Conservation (phyloP, 2,797 vertebrate genomes). For the Amniataba percoides region DNA sequence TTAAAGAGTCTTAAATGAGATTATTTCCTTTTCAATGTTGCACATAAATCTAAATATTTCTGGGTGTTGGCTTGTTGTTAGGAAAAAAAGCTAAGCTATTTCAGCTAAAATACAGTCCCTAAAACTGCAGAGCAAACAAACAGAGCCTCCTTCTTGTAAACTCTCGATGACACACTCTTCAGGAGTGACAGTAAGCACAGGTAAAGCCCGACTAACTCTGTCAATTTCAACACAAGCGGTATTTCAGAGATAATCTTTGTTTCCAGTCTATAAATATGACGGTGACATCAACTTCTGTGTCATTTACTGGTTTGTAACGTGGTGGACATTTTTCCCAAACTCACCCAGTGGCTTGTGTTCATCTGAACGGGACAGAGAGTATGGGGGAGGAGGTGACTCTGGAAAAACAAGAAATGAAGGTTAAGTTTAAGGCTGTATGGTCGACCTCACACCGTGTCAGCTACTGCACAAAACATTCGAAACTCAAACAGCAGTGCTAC, state of each 20-base stretch:
- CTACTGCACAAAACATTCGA: background rate
- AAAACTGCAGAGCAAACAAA: background rate
- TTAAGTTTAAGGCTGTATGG: constrained; percentile 18
- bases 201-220: constrained; percentile 6
- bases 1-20: background rate
- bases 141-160: background rate
- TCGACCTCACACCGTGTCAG: background rate
- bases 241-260: constrained; percentile 43
- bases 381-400: constrained; percentile 98
- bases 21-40: too few species aligned
- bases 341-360: constrained; percentile 95
- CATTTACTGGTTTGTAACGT: constrained; percentile 47
- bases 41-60: background rate
- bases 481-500: background rate
- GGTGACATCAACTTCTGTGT: constrained; percentile 50
- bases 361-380: constrained; percentile 89
- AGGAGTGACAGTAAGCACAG: constrained; percentile 13
- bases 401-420: constrained; percentile 69
- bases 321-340: constrained; percentile 62
- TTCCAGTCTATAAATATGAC: constrained; percentile 56
- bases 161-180: background rate
- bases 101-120: background rate
- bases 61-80: background rate
- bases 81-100: background rate
- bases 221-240: constrained; percentile 25